Evolutionary conservation across 2,888 invertebrate genomes (phyloP).

Genomic region (Timema cristinae): DNA sequence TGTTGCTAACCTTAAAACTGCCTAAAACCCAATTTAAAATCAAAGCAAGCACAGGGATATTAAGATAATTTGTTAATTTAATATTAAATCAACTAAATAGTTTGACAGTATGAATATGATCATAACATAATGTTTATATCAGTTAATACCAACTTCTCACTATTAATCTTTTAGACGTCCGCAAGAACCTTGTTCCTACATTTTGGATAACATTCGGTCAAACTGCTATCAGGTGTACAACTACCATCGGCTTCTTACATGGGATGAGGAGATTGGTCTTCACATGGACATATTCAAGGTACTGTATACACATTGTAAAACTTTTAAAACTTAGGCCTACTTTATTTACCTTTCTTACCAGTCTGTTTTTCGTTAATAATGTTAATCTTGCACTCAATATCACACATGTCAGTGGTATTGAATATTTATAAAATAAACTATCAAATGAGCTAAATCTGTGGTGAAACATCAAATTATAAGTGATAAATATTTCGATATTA

Average conservation of each 20-base stretch:
- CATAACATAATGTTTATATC: no score
- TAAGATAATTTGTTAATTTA: no score
- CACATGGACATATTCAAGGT: conserved; percentile 84
- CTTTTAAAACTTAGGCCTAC: not conserved
- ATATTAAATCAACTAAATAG: no score
- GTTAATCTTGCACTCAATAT: not conserved
- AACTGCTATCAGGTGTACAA: conserved; percentile 80
- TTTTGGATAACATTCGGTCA: conserved; percentile 74
- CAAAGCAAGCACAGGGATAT: no score
- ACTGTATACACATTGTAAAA: not conserved
- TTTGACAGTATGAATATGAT: no score
- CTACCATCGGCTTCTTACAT: conserved; percentile 74
- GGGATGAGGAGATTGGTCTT: conserved; percentile 74
- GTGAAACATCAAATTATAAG: no score
- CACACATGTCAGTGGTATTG: conserved; percentile 13
- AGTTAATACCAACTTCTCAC: no score
- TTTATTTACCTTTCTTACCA: not conserved
- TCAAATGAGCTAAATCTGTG: no score
- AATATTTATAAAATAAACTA: no score
- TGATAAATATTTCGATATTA: no score
- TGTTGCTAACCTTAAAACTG: no score
- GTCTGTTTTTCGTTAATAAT: not conserved
- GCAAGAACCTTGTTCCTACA: conserved; percentile 70
- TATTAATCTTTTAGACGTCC: conserved; percentile 54
- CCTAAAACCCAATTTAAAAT: no score